phyloP scores from a whole-genome alignment of 2,113 vertebrate species.

The Ploceus nigricollis region DNA sequence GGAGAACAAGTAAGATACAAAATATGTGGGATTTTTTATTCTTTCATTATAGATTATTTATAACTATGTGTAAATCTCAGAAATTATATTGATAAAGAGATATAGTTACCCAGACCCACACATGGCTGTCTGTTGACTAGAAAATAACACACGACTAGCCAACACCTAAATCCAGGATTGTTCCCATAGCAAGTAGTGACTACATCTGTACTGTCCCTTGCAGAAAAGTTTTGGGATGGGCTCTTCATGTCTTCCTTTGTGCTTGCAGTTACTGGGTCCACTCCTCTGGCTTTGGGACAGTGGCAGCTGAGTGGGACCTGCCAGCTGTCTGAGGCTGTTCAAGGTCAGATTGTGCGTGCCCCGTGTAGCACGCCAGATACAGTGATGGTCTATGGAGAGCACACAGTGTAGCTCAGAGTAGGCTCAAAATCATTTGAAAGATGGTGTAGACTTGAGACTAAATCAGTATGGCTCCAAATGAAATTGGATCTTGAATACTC shows the following conservation, averaged over 20 bases:
- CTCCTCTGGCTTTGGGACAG: not conserved
- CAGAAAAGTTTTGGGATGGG: not conserved
- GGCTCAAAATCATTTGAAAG: not conserved
- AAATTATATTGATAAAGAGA: not conserved
- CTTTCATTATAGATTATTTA: not conserved
- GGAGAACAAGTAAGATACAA: constrained; percentile 80
- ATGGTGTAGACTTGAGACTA: not conserved
- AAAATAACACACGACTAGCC: not conserved
- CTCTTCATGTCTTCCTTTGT: not conserved
- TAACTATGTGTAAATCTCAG: not conserved
- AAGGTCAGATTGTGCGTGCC: not conserved
- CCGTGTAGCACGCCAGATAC: not conserved
- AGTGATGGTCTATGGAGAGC: not conserved
- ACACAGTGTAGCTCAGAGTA: not conserved
- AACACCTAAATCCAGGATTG: not conserved
- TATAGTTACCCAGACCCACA: not conserved
- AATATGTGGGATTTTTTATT: not conserved
- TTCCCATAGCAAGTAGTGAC: not conserved
- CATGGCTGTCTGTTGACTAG: not conserved
- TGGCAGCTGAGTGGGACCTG: not conserved
- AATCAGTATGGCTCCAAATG: not conserved
- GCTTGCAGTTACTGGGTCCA: not conserved
- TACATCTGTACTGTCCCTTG: not conserved
- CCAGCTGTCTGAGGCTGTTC: not conserved
- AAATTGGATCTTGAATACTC: not conserved